Evolutionary conservation across 2,113 vertebrate genomes (phyloP).

Genomic region (Orcinus orca): DNA sequence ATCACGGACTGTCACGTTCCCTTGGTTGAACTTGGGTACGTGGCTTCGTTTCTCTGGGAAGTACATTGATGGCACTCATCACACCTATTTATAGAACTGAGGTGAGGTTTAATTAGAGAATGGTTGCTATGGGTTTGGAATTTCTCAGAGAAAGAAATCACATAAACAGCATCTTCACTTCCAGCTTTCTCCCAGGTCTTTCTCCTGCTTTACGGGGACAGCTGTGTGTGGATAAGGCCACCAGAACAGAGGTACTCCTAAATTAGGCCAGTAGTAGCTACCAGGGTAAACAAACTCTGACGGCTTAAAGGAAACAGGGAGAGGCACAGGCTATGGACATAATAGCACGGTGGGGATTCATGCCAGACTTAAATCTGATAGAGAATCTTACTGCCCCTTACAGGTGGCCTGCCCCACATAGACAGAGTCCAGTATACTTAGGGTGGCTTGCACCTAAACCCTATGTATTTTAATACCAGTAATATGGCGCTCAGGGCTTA

Average conservation of each 20-base stretch:
- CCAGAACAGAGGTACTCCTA: constrained; percentile 25
- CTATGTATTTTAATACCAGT: constrained; percentile 60
- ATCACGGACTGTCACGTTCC: not conserved
- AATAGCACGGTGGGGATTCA: not conserved
- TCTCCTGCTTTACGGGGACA: not conserved
- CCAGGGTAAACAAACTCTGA: constrained; percentile 37
- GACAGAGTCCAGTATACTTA: constrained; percentile 48
- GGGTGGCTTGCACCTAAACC: constrained; percentile 56
- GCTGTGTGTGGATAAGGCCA: not conserved
- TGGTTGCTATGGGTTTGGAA: constrained; percentile 50
- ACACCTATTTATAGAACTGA: constrained; percentile 64
- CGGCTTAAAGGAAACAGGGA: not conserved
- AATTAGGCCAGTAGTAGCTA: constrained; percentile 45
- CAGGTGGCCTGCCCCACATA: not conserved
- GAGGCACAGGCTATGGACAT: not conserved
- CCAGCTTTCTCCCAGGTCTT: constrained; percentile 16
- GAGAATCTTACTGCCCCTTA: constrained; percentile 21
- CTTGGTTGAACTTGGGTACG: not conserved
- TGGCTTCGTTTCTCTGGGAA: constrained; percentile 18
- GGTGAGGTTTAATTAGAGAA: constrained; percentile 64
- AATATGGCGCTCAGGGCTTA: not conserved
- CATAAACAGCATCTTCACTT: constrained; percentile 39
- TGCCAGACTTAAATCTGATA: constrained; percentile 61
- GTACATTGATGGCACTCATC: not conserved
- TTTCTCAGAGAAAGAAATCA: constrained; percentile 53